Evolutionary conservation across 2,113 vertebrate genomes (phyloP), one percentile per base, ranked within the genome.

Genomic region (Ailurus styani): DNA sequence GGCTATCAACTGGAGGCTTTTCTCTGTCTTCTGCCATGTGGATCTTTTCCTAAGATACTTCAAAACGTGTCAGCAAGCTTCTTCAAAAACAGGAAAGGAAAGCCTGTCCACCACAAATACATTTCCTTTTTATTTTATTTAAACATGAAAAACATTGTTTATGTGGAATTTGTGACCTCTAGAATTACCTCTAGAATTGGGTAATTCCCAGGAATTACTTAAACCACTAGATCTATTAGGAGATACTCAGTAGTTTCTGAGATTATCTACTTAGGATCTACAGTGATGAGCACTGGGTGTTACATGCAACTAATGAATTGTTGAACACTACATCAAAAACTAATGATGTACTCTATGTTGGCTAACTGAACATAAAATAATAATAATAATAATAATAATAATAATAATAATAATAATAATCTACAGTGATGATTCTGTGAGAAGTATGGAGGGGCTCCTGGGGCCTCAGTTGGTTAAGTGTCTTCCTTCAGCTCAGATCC

Each of bases 131-230:
- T 40, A 75, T 57, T 73, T 68, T 40, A 31, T 96, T 86, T 82
- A 82, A 54, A 42, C 10, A 21, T 70, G 21, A 29, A 14, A 5
- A 47, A 20, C 1, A 52, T 34, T 6, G 6, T 85, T 89, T 68
- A 4, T 15, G 18, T 25, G 10, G 2, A 34, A 29, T 42, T 31
- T 97, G 64, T 90, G 9, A n/a, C 1, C 14, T 14, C 45, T 31
- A 31, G 31, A 5, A 0, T 55, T 4, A n/a, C 1, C 14, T 14
- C 45, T 31, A 31, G 31, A 5, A 0, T 55, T 4, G 47, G 34
- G 54, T 4, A 47, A 64, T 47, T n/a, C 13, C 14, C 23, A 75
- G 31, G 7, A 85, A 37, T 87, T 54, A 42, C 7, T 21, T 55
- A 57, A 72, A 18, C 6, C 6, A n/a, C 13, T 14, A 27, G 6